Evolutionary conservation across 2,888 invertebrate species (phyloP), one percentile per base, ranked within the genome.

Genomic region (Rhingia rostrata): DNA sequence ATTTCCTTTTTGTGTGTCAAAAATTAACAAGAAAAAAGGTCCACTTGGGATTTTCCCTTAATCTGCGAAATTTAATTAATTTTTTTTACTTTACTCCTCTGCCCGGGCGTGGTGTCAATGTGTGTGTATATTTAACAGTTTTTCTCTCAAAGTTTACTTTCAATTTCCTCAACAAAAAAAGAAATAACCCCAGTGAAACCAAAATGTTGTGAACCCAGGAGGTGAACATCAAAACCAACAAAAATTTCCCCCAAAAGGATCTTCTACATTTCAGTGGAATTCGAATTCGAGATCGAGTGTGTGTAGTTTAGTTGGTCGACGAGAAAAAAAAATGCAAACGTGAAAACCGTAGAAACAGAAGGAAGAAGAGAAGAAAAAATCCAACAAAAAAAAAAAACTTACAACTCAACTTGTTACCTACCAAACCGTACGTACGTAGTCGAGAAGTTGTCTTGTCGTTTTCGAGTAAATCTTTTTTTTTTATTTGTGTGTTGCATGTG

Each of bases 371-470:
- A 53, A 60, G 9, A 35, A 54, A 67, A 22, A 22, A 22, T 22
- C 22, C 22, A 22, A 22, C 22, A 22, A 33, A 53, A 64, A 22
- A 33, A 53, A 64, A 84, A 74, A 84, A 66, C 84, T 60, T 79
- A 79, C 79, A 79, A 84, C 74, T 70, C 80, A 84, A 84, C 79
- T 84, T 80, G 80, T 75, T 80, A 84, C 74, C 84, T 79, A 64
- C 54, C 77, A 66, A 51, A 51, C 39, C 64, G 56, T 66, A 69
- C 69, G 61, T 47, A 78, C 73, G 73, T 79, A 67, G 67, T 47
- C 69, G 67, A 78, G 75, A 81, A 81, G 80, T 81, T 81, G 81
- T 75, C 51, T 75, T 69, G 49, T 78, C 43, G 70, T 72, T 58
- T 56, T 69, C 56, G 69, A 70, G 63, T 60, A 61, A 69, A 69